A percentile compares a stretch with the other conserved stretches of the same genome.
phyloP scores from a whole-genome alignment of 2,113 vertebrate genomes.

The Lamprotornis superbus region DNA sequence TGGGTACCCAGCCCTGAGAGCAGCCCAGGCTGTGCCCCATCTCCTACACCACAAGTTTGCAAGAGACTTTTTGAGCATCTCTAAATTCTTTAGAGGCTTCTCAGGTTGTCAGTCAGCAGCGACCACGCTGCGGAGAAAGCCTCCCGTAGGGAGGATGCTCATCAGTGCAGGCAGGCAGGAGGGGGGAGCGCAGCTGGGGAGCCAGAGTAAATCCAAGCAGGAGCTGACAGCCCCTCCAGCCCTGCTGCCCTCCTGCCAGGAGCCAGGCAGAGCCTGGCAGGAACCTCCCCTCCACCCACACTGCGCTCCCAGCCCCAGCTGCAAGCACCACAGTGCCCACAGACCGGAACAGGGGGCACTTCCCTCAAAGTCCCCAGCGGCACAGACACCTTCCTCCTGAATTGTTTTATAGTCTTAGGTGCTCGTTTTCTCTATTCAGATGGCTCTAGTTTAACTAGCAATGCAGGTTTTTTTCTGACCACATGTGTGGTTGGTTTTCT shows the following conservation, averaged over 20 bases:
- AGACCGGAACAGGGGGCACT: fast-evolving
- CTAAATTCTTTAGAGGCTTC: slow-evolving; percentile 26
- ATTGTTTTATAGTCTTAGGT: background rate
- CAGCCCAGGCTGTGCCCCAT: background rate
- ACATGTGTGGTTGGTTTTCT: background rate
- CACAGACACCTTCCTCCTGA: background rate
- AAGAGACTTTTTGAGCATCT: background rate
- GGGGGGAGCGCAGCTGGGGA: background rate
- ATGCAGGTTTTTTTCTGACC: background rate
- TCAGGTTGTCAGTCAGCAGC: slow-evolving; percentile 21
- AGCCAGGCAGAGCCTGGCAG: background rate
- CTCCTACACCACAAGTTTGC: background rate
- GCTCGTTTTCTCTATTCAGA: background rate
- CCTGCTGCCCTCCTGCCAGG: background rate
- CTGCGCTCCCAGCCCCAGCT: background rate
- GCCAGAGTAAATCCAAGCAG: background rate
- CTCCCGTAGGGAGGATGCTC: slow-evolving; percentile 22
- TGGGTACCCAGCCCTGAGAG: background rate
- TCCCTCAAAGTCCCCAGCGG: background rate
- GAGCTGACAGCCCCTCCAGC: background rate
- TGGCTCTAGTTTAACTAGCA: background rate
- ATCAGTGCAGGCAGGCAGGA: slow-evolving; percentile 15
- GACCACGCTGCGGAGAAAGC: background rate
- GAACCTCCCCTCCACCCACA: background rate
- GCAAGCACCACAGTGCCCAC: background rate